Evolutionary conservation across 2,113 vertebrate species (phyloP).

Genomic region (Nothoprocta pentlandii): DNA sequence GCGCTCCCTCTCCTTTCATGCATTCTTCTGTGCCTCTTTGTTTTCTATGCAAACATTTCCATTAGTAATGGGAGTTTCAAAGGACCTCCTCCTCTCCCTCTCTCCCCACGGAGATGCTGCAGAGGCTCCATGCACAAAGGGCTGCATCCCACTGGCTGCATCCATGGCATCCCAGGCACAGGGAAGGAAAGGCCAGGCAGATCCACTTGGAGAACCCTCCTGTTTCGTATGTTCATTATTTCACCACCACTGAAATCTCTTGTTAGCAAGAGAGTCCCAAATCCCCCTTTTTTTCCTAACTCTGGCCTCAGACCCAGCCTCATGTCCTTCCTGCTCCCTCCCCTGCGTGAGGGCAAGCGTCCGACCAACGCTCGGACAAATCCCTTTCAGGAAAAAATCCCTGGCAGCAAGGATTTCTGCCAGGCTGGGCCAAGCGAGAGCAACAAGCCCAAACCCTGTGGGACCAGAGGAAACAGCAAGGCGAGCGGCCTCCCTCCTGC

Average conservation of each 20-base stretch:
- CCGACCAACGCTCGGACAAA: not conserved
- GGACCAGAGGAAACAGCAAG: not conserved
- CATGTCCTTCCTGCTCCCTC: not conserved
- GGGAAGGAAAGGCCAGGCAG: not conserved
- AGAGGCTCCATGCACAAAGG: accelerated
- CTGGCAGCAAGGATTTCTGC: not conserved
- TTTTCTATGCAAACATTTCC: not conserved
- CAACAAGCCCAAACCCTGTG: not conserved
- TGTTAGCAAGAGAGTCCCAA: not conserved
- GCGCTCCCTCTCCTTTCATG: not conserved
- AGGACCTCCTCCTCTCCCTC: not conserved
- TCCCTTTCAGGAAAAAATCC: not conserved
- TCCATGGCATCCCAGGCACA: not conserved
- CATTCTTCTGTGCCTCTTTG: not conserved
- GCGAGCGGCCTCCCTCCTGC: not conserved
- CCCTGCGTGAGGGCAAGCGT: not conserved
- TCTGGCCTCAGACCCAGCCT: not conserved
- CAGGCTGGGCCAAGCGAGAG: not conserved
- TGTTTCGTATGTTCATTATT: not conserved
- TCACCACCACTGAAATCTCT: not conserved
- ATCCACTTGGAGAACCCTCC: not conserved
- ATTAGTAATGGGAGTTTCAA: not conserved
- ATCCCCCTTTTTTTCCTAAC: not conserved
- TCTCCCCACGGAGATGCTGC: not conserved
- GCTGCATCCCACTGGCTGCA: not conserved